These are phyloP conservation scores for Pectinophora gossypiella DNA, from an alignment of 1,140 invertebrate genomes.

Conservation along the genomic window DNA sequence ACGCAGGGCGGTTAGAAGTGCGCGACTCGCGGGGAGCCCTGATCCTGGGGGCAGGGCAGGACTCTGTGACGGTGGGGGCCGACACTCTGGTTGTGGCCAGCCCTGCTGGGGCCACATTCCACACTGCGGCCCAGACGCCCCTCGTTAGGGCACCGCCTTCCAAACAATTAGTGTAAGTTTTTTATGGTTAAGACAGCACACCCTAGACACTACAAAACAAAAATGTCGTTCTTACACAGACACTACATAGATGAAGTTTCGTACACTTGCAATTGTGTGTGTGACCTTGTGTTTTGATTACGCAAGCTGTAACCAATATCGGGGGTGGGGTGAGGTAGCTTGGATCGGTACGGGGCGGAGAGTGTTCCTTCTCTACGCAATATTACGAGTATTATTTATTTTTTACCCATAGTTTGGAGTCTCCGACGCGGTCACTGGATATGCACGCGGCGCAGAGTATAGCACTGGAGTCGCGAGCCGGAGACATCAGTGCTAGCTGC, in stretches of 20 bases:
- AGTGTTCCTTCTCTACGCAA: too few relatives aligned
- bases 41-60: conserved; percentile 88
- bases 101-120: conserved; percentile 87
- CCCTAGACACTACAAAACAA: too few relatives aligned
- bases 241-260: too few relatives aligned
- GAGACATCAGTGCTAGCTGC: conserved; percentile 88
- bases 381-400: too few relatives aligned
- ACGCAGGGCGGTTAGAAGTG: conserved; percentile 86
- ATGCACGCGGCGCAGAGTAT: conserved; percentile 89
- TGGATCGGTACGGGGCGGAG: too few relatives aligned
- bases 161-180: conserved; percentile 85
- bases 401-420: conserved; percentile 83
- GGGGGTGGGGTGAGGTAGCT: too few relatives aligned
- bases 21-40: conserved; percentile 85
- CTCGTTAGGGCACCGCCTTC: conserved; percentile 87
- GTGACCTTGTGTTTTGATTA: too few relatives aligned
- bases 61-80: conserved; percentile 89
- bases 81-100: conserved; percentile 87
- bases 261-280: too few relatives aligned
- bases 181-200: too few relatives aligned
- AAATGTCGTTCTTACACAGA: too few relatives aligned
- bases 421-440: conserved; percentile 89
- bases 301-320: too few relatives aligned
- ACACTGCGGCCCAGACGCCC: conserved; percentile 89
- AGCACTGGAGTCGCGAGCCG: conserved; percentile 89